phyloP scores from a whole-genome alignment of 1,140 invertebrate species.

The Ceratina japonica region DNA sequence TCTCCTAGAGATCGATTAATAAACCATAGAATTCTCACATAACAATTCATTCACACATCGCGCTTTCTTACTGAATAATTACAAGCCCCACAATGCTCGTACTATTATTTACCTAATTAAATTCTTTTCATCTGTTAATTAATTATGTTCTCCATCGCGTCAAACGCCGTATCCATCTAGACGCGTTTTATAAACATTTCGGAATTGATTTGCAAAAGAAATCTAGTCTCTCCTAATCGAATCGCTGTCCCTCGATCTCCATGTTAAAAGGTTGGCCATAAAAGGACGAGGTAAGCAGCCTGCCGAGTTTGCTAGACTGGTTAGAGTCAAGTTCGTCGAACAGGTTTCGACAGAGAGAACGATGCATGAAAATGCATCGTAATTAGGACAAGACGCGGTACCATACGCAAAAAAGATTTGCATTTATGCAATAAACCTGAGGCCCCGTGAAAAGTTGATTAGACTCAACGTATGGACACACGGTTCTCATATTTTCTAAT shows the following conservation, averaged over 20 bases:
- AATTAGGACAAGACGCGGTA: background rate
- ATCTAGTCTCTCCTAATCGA: too few species aligned
- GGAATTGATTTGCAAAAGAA: too few species aligned
- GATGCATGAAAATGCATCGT: background rate
- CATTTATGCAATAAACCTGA: background rate
- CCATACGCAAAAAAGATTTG: background rate
- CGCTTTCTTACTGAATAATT: background rate
- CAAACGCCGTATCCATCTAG: background rate
- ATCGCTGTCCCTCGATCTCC: background rate
- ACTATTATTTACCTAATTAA: background rate
- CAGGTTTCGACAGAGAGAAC: background rate
- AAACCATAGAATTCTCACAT: background rate
- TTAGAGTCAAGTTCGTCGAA: background rate
- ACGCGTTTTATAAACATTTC: background rate
- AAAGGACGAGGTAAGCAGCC: background rate
- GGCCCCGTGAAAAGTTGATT: background rate
- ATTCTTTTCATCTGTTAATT: background rate
- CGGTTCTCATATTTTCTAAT: background rate
- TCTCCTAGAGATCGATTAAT: background rate
- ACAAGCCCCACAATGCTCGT: background rate
- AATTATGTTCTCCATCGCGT: background rate
- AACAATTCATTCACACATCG: conserved; percentile 1
- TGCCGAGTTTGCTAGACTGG: background rate
- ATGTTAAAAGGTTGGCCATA: background rate
- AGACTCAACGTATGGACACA: too few species aligned